Base-by-base conservation (phyloP, 2,888 invertebrate species). In the Apoda limacodes region DNA sequence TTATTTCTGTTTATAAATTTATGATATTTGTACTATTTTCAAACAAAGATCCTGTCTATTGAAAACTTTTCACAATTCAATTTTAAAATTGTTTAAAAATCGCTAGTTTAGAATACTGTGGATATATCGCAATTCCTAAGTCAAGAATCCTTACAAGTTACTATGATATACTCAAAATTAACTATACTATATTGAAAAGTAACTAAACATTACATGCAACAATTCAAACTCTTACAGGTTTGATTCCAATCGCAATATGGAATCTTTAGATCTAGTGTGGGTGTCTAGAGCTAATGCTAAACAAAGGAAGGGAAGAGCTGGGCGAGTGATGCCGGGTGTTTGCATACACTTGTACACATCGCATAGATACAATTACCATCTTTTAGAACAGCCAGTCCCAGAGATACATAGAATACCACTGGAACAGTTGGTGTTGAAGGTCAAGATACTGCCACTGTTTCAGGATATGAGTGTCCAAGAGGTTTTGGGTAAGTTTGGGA, bases 381-480 rank as follows among this genome's bases (percentile, higher is more conserved):
- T 94, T 39, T 55, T 87, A 4, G 82, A 85, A 2, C 92, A 92
- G 49, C 92, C 92, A 0, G 84, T 91, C 26, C 95, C 97, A 0
- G 97, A 97, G 74, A 92, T 98, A 55, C 89, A 95, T 35, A 72
- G 96, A 41, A 88, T 93, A 34, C 94, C 97, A 2, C 75, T 97
- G 13, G 95, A 95, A 61, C 92, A 93, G 52, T 57, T 92, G 28
- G 67, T 93, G 20, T 53, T 93, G 44, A 86, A 90, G 48, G 87
- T 92, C 28, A 90, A 90, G 70, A 86, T 90, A 27, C 61, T 92
- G 40, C 82, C 86, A 14, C 49, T 56, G 36, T 82, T 69, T 45
- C 70, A 60, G 37, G 59, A 59, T 42, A 75, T 76, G 60, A 72
- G 78, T 36, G 71, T 84, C 1, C 75, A 82, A 42, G 67, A 81